These are phyloP conservation scores for Actinostola sp. DNA, from an alignment of 92 coral and sea anemone species.

Conservation along the genomic window DNA sequence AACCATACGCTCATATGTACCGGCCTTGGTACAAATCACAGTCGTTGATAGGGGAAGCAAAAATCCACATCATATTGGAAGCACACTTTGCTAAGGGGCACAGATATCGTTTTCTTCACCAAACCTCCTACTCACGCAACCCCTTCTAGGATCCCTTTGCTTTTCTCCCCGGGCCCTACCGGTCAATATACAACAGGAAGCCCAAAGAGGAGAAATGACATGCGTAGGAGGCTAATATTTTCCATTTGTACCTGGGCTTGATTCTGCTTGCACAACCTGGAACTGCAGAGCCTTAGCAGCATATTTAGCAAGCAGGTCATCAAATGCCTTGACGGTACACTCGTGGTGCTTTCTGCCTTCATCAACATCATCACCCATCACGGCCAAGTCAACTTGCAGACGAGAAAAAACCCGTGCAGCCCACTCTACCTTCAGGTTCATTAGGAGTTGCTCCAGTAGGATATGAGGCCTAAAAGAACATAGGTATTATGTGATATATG, in stretches of 20 bases:
- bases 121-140: no score
- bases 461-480: slow-evolving; percentile 66
- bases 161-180: no score
- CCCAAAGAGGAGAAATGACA: background rate
- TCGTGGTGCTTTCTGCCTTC: slow-evolving; percentile 65
- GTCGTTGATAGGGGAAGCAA: no score
- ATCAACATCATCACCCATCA: slow-evolving; percentile 66
- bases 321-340: slow-evolving; percentile 88
- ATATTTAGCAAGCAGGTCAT: slow-evolving; percentile 71
- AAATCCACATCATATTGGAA: no score
- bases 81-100: no score
- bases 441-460: slow-evolving; percentile 91
- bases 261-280: slow-evolving; percentile 79
- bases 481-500: background rate
- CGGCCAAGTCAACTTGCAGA: slow-evolving; percentile 81
- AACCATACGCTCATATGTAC: no score
- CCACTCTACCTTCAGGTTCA: slow-evolving; percentile 99
- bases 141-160: no score
- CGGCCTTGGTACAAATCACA: no score
- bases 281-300: slow-evolving; percentile 93
- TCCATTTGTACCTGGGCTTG: slow-evolving; percentile 56
- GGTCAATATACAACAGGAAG: no score
- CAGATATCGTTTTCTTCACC: no score
- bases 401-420: slow-evolving; percentile 86
- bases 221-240: no score